Percentiles rank a stretch among this genome's conserved stretches.
phyloP scores from a whole-genome alignment of 1,140 invertebrate species.

The Drosophila nasuta region DNA sequence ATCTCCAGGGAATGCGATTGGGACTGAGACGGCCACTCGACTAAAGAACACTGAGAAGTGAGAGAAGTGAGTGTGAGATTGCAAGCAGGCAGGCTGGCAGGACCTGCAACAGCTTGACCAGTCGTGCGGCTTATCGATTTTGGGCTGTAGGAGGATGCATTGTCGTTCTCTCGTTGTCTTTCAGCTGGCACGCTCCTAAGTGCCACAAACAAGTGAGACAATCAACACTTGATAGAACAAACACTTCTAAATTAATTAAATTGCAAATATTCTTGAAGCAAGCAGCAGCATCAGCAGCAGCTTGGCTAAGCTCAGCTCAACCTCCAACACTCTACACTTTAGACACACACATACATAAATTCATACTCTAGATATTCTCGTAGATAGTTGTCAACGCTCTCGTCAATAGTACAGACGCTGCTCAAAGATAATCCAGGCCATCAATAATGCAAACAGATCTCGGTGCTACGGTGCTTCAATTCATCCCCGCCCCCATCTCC shows the following conservation, averaged over 20 bases:
- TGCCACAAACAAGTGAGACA: constrained; percentile 82
- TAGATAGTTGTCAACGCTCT: constrained; percentile 65
- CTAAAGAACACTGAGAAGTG: background rate
- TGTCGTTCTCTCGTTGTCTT: constrained; percentile 54
- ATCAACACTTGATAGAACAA: constrained; percentile 83
- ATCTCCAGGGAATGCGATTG: constrained; percentile 19
- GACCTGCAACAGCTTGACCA: constrained; percentile 47
- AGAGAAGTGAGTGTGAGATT: background rate
- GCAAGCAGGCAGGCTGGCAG: background rate
- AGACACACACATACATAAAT: constrained; percentile 8
- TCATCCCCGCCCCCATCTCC: constrained; percentile 1
- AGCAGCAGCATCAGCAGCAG: constrained; percentile 39
- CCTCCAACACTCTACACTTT: constrained; percentile 34
- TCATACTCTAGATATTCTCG: background rate
- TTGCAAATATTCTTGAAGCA: constrained; percentile 81
- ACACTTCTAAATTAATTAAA: constrained; percentile 84
- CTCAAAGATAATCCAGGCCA: constrained; percentile 78
- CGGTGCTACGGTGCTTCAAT: constrained; percentile 31
- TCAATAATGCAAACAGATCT: constrained; percentile 81
- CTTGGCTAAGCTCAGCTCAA: constrained; percentile 23
- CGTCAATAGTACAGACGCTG: constrained; percentile 61
- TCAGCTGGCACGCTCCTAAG: constrained; percentile 76
- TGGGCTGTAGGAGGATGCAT: constrained; percentile 34
- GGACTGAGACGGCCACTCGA: constrained; percentile 15
- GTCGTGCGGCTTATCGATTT: constrained; percentile 79